Conservation (phyloP, 1,140 invertebrate genomes). For the Teleopsis dalmanni region DNA sequence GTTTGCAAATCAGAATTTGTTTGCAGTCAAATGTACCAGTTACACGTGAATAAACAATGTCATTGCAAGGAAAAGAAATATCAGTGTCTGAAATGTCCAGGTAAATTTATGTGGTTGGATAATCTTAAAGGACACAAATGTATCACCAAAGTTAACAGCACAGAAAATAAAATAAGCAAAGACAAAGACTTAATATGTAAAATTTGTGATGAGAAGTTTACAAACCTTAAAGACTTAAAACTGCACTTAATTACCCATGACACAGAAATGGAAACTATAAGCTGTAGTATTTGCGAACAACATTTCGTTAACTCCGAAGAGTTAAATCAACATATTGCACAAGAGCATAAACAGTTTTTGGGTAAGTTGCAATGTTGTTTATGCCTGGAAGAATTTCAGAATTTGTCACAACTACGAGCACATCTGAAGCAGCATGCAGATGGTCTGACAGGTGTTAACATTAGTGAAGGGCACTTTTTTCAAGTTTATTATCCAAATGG, state of each 20-base stretch:
- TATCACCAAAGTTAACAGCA: conserved; percentile 3
- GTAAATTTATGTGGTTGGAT: conserved; percentile 33
- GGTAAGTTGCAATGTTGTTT: conserved; percentile 17
- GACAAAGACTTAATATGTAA: neutral
- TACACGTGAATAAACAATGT: conserved; percentile 27
- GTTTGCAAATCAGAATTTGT: conserved; percentile 31
- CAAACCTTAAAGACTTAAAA: conserved; percentile 4
- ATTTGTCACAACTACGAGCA: conserved; percentile 16
- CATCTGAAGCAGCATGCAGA: conserved; percentile 23
- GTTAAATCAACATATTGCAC: conserved; percentile 3
- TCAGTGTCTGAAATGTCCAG: conserved; percentile 27
- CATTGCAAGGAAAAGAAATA: conserved; percentile 18
- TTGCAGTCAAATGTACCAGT: conserved; percentile 17
- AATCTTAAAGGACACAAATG: conserved; percentile 28
- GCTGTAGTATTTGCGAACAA: conserved; percentile 11
- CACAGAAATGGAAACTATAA: neutral
- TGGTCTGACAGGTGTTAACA: conserved; percentile 20
- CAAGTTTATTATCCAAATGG: conserved; percentile 20
- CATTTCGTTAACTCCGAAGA: conserved; percentile 6
- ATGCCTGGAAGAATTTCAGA: conserved; percentile 16
- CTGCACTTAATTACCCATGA: conserved; percentile 4
- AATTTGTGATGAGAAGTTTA: conserved; percentile 9
- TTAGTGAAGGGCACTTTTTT: conserved; percentile 17
- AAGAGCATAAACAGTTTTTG: neutral
- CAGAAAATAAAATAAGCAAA: conserved; percentile 5